phyloP scores from a whole-genome alignment of 2,113 vertebrate genomes.

The Anarrhichthys ocellatus region DNA sequence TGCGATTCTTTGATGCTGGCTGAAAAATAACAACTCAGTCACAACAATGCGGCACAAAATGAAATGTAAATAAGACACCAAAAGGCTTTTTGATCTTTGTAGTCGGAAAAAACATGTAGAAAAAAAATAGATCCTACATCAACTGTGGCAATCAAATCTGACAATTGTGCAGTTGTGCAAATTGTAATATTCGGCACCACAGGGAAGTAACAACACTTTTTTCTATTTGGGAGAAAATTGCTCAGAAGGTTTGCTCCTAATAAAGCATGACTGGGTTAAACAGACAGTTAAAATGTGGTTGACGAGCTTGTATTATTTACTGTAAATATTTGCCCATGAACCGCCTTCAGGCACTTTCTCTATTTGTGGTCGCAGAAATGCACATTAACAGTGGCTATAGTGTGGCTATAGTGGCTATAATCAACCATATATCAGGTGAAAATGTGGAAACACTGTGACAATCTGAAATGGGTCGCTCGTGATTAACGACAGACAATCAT shows the following conservation, averaged over 20 bases:
- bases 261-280: neutral
- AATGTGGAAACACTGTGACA: neutral
- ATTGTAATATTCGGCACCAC: neutral
- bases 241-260: neutral
- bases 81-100: neutral
- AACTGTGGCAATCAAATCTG: neutral
- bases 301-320: neutral
- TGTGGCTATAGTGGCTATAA: neutral
- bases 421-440: neutral
- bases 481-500: neutral
- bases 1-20: slow-evolving; percentile 75
- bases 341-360: neutral
- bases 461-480: neutral
- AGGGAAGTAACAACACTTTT: neutral
- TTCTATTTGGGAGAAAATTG: neutral
- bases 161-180: slow-evolving; percentile 6
- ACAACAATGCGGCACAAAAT: slow-evolving; percentile 21
- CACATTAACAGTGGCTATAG: neutral
- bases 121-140: neutral
- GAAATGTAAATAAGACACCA: neutral
- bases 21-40: slow-evolving; percentile 51
- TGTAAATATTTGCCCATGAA: neutral
- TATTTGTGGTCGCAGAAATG: neutral
- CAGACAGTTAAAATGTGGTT: neutral
- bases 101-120: neutral